Conservation (phyloP, 2,797 vertebrate genomes). For the Dendrocincla tyrannina region DNA sequence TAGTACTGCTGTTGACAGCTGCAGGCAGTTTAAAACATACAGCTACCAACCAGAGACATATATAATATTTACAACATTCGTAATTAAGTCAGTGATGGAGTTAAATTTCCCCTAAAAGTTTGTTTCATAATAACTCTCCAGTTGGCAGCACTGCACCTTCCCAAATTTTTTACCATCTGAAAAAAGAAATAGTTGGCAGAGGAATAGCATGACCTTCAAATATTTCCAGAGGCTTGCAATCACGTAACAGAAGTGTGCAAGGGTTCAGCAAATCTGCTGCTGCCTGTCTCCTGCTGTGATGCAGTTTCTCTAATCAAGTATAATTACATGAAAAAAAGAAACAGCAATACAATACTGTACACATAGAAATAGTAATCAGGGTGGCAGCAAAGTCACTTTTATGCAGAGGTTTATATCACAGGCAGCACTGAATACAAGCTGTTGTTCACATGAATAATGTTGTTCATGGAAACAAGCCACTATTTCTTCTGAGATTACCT, state of each 20-base stretch:
- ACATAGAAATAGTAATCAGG: not conserved
- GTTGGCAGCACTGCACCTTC: not conserved
- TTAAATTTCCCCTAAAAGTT: not conserved
- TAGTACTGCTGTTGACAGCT: not conserved
- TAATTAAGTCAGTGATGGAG: not conserved
- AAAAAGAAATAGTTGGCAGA: not conserved
- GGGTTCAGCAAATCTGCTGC: not conserved
- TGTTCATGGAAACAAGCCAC: not conserved
- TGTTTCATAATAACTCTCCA: not conserved
- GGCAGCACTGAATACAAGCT: not conserved
- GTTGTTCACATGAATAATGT: not conserved
- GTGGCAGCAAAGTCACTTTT: constrained; percentile 5
- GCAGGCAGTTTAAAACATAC: not conserved
- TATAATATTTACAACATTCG: not conserved
- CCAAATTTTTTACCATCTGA: not conserved
- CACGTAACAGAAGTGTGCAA: not conserved
- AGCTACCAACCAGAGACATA: not conserved
- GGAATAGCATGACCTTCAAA: constrained; percentile 11
- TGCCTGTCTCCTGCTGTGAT: constrained; percentile 30
- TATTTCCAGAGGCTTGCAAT: not conserved
- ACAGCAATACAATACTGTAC: not conserved
- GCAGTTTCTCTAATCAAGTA: constrained; percentile 33
- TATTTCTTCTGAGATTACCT: not conserved
- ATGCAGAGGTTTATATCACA: not conserved
- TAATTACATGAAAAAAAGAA: constrained; percentile 21